Base-by-base conservation (phyloP, 2,888 invertebrate genomes). In the Heliconius sara region DNA sequence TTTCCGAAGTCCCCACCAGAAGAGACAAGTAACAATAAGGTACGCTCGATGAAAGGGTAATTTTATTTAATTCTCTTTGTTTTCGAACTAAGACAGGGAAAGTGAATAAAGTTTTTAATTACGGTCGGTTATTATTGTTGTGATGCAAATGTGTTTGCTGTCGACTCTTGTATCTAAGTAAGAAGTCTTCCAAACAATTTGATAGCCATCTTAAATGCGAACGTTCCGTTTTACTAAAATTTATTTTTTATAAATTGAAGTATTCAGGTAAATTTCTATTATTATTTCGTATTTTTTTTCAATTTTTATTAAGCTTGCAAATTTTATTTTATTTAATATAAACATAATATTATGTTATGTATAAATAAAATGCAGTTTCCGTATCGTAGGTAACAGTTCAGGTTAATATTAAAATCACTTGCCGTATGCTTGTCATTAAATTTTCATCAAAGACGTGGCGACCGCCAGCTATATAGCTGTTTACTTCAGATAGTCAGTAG, bases 11-110 rank as follows among this genome's bases (percentile, higher is more conserved):
- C 79, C 39, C 22, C 68, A 65, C 60, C n/a, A 65, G 74, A 39
- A 19, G 27, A 27, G 65, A 75, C 65, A 43, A 25, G 70, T 52
- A 75, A 70, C 65, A 71, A 70, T 47, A 76, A 76, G 70, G 63
- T 52, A 65, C 34, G 74, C 57, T 43, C 43, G 57, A 19, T 57
- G 70, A 76, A 60, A 79, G 76, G 70, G 43, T 68, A 79, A 79
- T 75, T 79, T 76, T 76, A 79, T 79, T 76, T 76, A 68, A 76
- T 79, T 63, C 52, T 70, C 71, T 76, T 79, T 79, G 79, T 76
- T 79, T 79, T 75, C 43, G 68, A 75, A 68, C 39, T 70, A 70
- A 75, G 60, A 30, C 67, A n/a, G 63, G 47, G 43, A 79, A 76
- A 76, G 71, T 76, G 70, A 79, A 79, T 79, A 66, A 71, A 71